Percentiles rank a stretch among this genome's conserved stretches.
These are phyloP conservation scores for Pseudonaja textilis DNA, from an alignment of 2,113 vertebrate genomes.

Conservation along the genomic window DNA sequence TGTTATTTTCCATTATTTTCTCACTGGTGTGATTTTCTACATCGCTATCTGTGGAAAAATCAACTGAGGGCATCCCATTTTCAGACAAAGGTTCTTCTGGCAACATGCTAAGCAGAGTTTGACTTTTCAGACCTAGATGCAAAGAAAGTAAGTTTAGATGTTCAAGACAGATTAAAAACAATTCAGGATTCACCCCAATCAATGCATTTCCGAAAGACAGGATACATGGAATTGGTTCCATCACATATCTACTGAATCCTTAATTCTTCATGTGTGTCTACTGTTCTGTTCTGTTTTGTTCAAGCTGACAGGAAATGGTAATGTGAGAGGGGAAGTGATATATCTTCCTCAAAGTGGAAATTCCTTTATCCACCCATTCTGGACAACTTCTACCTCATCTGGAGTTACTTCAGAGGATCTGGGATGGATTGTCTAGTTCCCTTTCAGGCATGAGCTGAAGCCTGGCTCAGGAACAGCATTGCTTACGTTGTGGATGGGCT, in stretches of 20 bases:
- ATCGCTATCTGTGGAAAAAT: constrained; percentile 37
- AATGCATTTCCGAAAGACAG: neutral
- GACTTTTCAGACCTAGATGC: constrained; percentile 81
- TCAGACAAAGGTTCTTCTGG: constrained; percentile 78
- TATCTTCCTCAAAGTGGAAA: neutral
- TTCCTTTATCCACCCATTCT: neutral
- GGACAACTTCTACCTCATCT: neutral
- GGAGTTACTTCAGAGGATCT: neutral
- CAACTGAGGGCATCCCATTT: constrained; percentile 60
- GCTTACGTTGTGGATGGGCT: neutral
- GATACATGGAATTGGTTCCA: neutral
- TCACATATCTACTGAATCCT: neutral
- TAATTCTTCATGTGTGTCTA: neutral
- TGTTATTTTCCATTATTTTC: constrained; percentile 16
- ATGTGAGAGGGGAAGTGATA: neutral
- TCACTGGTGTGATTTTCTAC: constrained; percentile 38
- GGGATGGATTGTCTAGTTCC: neutral
- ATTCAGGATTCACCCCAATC: neutral
- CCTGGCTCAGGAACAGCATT: neutral
- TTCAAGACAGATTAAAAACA: neutral
- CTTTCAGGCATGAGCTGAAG: neutral
- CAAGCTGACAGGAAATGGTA: neutral
- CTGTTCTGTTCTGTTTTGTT: neutral
- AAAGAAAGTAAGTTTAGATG: neutral
- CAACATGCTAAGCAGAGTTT: constrained; percentile 84